phyloP scores from a whole-genome alignment of 2,113 vertebrate genomes.

The Tamias sibiricus region DNA sequence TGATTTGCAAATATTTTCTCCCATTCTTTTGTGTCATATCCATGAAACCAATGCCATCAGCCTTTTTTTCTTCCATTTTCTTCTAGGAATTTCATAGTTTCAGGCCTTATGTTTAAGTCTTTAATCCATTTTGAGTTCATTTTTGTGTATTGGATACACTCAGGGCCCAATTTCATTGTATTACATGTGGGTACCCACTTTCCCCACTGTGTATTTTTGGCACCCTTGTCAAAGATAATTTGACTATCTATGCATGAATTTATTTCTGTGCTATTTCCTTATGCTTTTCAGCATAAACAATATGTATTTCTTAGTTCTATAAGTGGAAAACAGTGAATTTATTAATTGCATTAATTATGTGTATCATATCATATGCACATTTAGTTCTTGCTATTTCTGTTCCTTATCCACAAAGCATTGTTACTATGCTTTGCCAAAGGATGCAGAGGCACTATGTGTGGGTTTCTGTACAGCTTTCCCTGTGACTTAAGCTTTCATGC shows the following conservation, averaged over 20 bases:
- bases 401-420: background rate
- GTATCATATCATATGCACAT: background rate
- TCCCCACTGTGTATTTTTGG: background rate
- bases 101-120: background rate
- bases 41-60: background rate
- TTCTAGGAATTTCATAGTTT: background rate
- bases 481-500: background rate
- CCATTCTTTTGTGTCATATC: background rate
- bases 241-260: background rate
- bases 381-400: background rate
- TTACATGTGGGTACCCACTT: background rate
- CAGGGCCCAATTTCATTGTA: background rate
- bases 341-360: background rate
- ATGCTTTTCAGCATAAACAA: background rate
- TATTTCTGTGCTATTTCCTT: constrained; percentile 11
- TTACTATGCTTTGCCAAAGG: background rate
- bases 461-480: background rate
- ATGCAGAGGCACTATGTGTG: background rate
- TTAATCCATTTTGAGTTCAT: background rate
- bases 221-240: background rate
- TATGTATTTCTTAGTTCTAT: background rate
- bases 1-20: no score
- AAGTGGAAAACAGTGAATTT: constrained; percentile 27
- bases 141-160: background rate
- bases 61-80: background rate